Evolutionary conservation across 1,140 invertebrate species (phyloP), one percentile per base, ranked within the genome.

Genomic region (Semibalanus balanoides): DNA sequence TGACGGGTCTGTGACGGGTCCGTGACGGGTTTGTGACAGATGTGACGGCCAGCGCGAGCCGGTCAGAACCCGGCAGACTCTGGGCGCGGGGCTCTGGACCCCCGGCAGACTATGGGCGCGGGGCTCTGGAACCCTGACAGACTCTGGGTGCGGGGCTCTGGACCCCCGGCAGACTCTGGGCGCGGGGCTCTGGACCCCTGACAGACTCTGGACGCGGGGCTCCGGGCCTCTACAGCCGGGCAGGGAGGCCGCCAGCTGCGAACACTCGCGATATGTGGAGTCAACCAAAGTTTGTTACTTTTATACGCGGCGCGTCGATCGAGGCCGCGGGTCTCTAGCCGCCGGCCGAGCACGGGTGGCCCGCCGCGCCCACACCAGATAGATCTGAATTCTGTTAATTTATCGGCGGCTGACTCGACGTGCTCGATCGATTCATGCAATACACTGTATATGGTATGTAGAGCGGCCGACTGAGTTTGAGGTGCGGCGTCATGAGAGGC

Each of bases 251-350:
- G 51, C 51, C 9, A 19, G 51, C 11, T 64, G 51, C 35, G 17
- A 17, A 40, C 35, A 40, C 14, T 25, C 51, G 51, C 22, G 51
- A 1, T 19, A 1, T 19, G 51, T 64, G 51, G 11, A 64, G 51
- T 25, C 51, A 64, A 64, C 51, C 51, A 64, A 64, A 64, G 51
- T 64, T 64, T 64, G 51, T 64, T 64, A 64, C 51, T 64, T 64
- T 64, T 64, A 64, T 64, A 64, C 35, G 35, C 17, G 35, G 17
- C 35, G 5, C 5, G 35, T 17, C 35, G 5, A 5, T 17, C 17
- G 35, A 40, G 51, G 51, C 51, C 51, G 51, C 51, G 51, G 51
- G 51, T 1, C 7, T 1, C 22, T 19, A 3, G 51, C 51, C 51
- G 51, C 1, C 51, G 51, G 51, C 51, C 14, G 51, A 19, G 35